phyloP scores from a whole-genome alignment of 2,113 vertebrate species.

The Platysternon megacephalum region DNA sequence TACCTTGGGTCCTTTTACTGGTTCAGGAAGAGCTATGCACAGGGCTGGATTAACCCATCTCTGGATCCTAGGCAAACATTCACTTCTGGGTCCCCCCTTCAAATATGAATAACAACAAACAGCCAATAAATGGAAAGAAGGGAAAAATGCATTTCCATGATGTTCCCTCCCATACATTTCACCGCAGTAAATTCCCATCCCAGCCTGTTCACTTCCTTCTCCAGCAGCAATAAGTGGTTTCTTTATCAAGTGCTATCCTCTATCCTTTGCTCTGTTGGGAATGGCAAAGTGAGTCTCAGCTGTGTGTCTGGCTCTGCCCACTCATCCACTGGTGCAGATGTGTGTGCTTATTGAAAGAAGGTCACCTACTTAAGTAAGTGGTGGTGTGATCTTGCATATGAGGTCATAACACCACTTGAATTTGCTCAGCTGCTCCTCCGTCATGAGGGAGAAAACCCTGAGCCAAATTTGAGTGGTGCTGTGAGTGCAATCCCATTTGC shows the following conservation, averaged over 20 bases:
- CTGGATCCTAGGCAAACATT: not conserved
- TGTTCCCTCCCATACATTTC: not conserved
- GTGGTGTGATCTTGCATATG: not conserved
- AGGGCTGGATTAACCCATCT: not conserved
- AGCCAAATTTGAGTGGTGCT: not conserved
- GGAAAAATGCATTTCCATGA: not conserved
- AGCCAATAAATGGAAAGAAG: not conserved
- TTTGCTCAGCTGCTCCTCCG: too few relatives aligned
- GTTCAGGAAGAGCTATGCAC: not conserved
- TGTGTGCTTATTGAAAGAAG: too few relatives aligned
- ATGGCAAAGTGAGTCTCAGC: not conserved
- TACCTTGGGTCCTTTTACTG: not conserved
- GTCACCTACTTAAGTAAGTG: not conserved
- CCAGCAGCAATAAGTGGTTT: not conserved
- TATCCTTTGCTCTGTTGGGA: not conserved
- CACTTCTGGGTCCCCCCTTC: not conserved
- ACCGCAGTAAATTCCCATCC: not conserved
- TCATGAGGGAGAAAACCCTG: not conserved
- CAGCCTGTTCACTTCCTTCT: not conserved
- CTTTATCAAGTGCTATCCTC: not conserved
- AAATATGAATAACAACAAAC: not conserved
- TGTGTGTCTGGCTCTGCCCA: not conserved
- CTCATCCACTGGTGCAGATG: not conserved
- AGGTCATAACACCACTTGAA: not conserved
- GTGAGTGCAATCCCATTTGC: not conserved